Evolutionary conservation across 2,888 invertebrate species (phyloP).

Genomic region (Calephelis perditalis): DNA sequence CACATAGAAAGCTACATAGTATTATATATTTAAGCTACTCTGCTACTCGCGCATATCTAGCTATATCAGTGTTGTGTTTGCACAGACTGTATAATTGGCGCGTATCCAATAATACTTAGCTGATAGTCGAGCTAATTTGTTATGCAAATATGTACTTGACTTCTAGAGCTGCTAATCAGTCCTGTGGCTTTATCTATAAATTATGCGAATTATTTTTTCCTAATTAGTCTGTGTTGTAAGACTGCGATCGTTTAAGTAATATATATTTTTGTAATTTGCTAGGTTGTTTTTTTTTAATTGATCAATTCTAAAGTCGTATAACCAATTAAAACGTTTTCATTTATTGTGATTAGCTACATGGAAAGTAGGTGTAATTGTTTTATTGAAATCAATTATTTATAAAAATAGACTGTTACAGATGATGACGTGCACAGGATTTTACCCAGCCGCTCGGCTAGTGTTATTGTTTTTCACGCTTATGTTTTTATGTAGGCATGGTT

Average conservation of each 20-base stretch:
- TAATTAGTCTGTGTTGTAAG: background rate
- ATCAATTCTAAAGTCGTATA: too few species aligned
- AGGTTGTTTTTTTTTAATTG: too few species aligned
- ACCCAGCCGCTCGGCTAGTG: too few species aligned
- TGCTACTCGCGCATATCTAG: background rate
- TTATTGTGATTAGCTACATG: too few species aligned
- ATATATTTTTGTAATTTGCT: background rate
- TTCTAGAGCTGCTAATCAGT: conserved; percentile 10
- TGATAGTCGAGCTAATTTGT: conserved; percentile 6
- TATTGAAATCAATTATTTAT: too few species aligned
- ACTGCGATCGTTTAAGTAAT: background rate
- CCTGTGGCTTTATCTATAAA: background rate
- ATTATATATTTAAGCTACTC: background rate
- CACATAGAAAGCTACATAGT: background rate
- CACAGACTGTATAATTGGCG: conserved; percentile 9
- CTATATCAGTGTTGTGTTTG: conserved; percentile 6
- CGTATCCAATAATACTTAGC: conserved; percentile 11
- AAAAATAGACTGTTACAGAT: too few species aligned
- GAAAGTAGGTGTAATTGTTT: too few species aligned
- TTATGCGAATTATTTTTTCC: conserved; percentile 2
- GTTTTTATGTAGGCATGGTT: too few species aligned
- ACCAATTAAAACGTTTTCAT: too few species aligned
- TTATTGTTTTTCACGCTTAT: too few species aligned
- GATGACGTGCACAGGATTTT: too few species aligned
- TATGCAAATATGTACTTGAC: conserved; percentile 11